Evolutionary conservation across 2,888 invertebrate species (phyloP), one percentile per base, ranked within the genome.

Genomic region (Drosophila longiperda): DNA sequence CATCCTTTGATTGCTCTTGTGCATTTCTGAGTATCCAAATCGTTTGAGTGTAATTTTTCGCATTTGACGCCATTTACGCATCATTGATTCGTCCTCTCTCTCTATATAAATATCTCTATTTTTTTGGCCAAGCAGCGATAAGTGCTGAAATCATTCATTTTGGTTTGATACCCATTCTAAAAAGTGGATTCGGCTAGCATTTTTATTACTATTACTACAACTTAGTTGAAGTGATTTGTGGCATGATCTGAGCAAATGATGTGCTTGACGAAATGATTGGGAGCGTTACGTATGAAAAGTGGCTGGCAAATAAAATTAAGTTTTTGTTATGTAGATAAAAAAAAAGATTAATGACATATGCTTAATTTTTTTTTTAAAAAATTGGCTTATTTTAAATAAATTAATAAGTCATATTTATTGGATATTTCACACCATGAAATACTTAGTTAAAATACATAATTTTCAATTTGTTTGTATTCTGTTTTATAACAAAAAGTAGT

Each of bases 61-160:
- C 67, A 75, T 80, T 82, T 80, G 80, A 74, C 71, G 72, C 55
- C 61, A 69, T 80, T 85, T 60, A 74, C 77, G 87, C 72, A 57
- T 74, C 73, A 69, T 69, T 71, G 72, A 49, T 40, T 42, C 33
- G 32, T 54, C 53, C 57, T 49, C 23, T 45, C 4, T 7, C 15
- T 45, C 17, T 38, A 38, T 38, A 38, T 17, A 33, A 0, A 1
- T 34, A 5, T 34, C 15, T 15, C 15, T 36, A 36, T 36, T 34
- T 40, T 36, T 4, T 32, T 17, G 20, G 49, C 49, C 58, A 45
- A 59, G 45, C 54, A 54, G 12, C 38, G 26, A 40, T 49, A 55
- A 64, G 62, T 63, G 62, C 32, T 50, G 40, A 67, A 71, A 74
- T 77, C 63, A 66, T 60, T 72, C 32, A 65, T 53, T 67, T 20